A percentile compares a stretch with the other conserved stretches of the same genome.
Evolutionary conservation across 2,113 vertebrate genomes (phyloP).

Genomic region (Danio rerio): DNA sequence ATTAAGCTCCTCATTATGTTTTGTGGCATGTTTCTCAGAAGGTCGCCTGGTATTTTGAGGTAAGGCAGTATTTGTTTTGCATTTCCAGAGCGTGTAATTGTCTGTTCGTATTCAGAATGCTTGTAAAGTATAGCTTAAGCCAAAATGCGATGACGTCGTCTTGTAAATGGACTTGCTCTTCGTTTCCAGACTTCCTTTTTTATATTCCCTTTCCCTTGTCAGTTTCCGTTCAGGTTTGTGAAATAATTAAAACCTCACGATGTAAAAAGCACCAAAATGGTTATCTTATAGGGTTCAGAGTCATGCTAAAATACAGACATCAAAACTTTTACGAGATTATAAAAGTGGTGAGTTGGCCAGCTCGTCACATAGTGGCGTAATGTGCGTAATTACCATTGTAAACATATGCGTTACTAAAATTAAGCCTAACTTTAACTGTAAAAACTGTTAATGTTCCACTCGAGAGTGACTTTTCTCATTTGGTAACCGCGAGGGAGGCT

Average conservation of each 20-base stretch:
- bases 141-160: constrained; percentile 66
- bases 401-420: constrained; percentile 65
- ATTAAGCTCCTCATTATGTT: constrained; percentile 20
- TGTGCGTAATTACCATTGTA: constrained; percentile 61
- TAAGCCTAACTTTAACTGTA: constrained; percentile 60
- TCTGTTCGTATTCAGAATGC: constrained; percentile 63
- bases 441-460: constrained; percentile 57
- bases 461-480: constrained; percentile 53
- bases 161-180: constrained; percentile 70
- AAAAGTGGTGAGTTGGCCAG: constrained; percentile 61
- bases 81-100: constrained; percentile 71
- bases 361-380: constrained; percentile 49
- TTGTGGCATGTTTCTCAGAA: constrained; percentile 15
- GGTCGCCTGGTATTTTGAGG: constrained; percentile 48
- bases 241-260: constrained; percentile 60
- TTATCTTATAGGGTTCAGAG: constrained; percentile 37
- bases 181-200: constrained; percentile 58
- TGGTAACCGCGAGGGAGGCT: constrained; percentile 53
- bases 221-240: constrained; percentile 68
- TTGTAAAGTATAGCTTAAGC: constrained; percentile 66
- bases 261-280: constrained; percentile 53
- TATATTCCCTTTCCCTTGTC: constrained; percentile 57
- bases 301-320: constrained; percentile 72
- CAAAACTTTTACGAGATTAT: constrained; percentile 52
- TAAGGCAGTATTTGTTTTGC: constrained; percentile 67